Base-by-base conservation (phyloP, 2,797 vertebrate genomes). In the Pangasius djambal region DNA sequence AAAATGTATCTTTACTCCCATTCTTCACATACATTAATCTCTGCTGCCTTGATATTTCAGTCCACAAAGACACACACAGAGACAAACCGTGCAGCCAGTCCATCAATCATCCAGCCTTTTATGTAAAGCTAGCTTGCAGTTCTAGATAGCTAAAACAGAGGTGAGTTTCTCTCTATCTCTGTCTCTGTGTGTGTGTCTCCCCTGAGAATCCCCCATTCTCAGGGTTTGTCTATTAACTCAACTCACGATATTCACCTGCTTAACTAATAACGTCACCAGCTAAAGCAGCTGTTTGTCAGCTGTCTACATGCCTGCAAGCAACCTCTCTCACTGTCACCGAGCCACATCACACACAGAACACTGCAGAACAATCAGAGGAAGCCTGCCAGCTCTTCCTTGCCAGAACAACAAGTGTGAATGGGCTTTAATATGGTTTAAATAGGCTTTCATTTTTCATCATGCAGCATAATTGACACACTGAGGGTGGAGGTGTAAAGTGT, bases 21-120 rank as follows among this genome's bases (percentile, higher is more conserved):
- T 90, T 86, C 75, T 88, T 86, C 89, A 87, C 74, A 78, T 84
- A 90, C 86, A 92, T 92, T 90, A 88, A 92, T 90, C 89, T 92
- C 86, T 85, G 61, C 34, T 63, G 87, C 90, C 48, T 63, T 50
- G 83, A 61, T 88, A 89, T 89, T 70, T 91, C 89, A 69, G 65
- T 75, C 91, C 89, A 89, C 87, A 88, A 86, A 87, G 70, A 63
- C 55, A 31, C 28, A 25, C 52, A 75, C 69, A 79, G 78, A 50
- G 40, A 81, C 52, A 55, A 18, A 34, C 20, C n/a, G 5, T 67
- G 69, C 61, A 74, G 86, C 87, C 86, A 89, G 88, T 83, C 85
- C 85, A 90, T 91, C 89, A 87, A 89, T 92, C 91, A 87, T 72
- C 2, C 20, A 63, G 75, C 31, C 20, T 88, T 75, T 65, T 59